Evolutionary conservation across 2,888 invertebrate species (phyloP), one percentile per base, ranked within the genome.

Genomic region (Sarcophaga subvicina): DNA sequence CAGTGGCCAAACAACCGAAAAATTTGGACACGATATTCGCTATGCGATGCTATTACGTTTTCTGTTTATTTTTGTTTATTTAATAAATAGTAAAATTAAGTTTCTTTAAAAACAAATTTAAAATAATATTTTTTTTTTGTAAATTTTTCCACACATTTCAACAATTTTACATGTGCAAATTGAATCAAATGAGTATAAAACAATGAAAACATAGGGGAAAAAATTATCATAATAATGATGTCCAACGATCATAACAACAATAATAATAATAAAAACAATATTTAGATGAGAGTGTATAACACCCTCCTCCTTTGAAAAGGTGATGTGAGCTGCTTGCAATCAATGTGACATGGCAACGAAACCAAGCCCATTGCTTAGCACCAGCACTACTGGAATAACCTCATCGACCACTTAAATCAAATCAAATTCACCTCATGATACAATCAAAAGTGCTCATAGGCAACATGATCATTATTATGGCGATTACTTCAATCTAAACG

Each of bases 341-440:
- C n/a, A 63, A 77, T 70, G 11, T 17, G 49, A 17, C 62, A 62
- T 67, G 63, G 49, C 71, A 79, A 73, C 69, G 20, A 60, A n/a
- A 25, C 54, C 45, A 59, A 49, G 22, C 54, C 54, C 54, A 14
- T 54, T 54, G 17, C 14, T 54, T 54, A 4, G 49, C n/a, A 84
- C 22, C 45, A 49, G 22, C 62, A 49, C 54, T 54, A 71, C 54
- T 5, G 37, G 62, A 73, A 54, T 62, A 73, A 71, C 67, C 82
- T 72, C 82, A 77, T 72, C 60, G 71, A 77, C 60, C 86, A 86
- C 82, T 86, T 86, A 85, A 80, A 80, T 37, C 72, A 83, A 80
- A 76, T 83, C 82, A 86, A 86, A 54, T 54, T 67, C 67, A 20
- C 45, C 75, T 66, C 78, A 82, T 80, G 82, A 72, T 64, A 79